Evolutionary conservation across 2,888 invertebrate species (phyloP).

Genomic region (Dioctria rufipes): DNA sequence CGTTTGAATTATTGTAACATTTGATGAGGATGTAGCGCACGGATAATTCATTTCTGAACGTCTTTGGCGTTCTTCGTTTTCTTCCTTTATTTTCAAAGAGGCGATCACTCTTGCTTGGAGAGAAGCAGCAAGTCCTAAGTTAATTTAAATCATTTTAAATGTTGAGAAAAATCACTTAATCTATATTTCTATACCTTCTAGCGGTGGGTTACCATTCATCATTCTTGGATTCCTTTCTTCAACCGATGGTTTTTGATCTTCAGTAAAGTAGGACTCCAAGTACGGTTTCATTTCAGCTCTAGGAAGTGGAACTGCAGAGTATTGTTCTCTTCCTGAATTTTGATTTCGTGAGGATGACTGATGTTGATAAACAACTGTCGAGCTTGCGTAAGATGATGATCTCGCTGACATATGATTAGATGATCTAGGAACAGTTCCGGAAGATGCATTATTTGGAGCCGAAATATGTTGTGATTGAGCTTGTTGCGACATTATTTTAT

Average conservation of each 20-base stretch:
- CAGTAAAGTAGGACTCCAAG: slow-evolving; percentile 80
- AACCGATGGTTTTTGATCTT: slow-evolving; percentile 74
- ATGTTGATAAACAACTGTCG: slow-evolving; percentile 66
- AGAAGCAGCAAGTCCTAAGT: slow-evolving; percentile 83
- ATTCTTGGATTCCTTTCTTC: slow-evolving; percentile 64
- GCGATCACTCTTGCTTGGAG: slow-evolving; percentile 85
- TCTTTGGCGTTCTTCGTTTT: slow-evolving; percentile 70
- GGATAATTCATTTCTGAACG: slow-evolving; percentile 65
- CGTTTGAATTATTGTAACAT: slow-evolving; percentile 54
- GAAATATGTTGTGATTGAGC: slow-evolving; percentile 41
- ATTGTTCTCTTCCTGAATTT: slow-evolving; percentile 57
- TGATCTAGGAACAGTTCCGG: not conserved
- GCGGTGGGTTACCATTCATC: slow-evolving; percentile 69
- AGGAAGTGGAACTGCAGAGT: slow-evolving; percentile 73
- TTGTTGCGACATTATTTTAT: slow-evolving; percentile 65
- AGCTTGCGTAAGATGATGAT: slow-evolving; percentile 61
- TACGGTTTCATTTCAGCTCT: slow-evolving; percentile 82
- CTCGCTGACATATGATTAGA: slow-evolving; percentile 34
- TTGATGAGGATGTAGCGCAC: slow-evolving; percentile 10
- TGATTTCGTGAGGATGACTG: slow-evolving; percentile 37
- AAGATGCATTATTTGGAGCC: not conserved
- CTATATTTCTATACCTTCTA: slow-evolving; percentile 66
- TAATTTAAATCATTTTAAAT: not conserved
- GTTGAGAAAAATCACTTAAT: not conserved
- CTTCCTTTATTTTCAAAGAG: slow-evolving; percentile 75